phyloP scores from a whole-genome alignment of 2,888 invertebrate species.

The Noctua pronuba region DNA sequence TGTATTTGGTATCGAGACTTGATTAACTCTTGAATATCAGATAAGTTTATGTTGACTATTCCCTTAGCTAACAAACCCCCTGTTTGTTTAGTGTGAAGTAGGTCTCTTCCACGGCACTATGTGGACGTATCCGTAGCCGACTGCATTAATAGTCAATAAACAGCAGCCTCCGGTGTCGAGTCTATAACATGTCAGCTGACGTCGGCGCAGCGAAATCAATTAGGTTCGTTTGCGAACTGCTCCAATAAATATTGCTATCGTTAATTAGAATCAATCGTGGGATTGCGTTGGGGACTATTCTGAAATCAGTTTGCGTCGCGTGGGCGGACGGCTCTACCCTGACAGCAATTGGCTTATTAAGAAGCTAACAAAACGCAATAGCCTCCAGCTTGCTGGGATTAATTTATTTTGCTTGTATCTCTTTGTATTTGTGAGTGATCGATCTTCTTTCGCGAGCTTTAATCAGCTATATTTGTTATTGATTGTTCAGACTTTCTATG shows the following conservation, averaged over 20 bases:
- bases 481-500: slow-evolving; percentile 42
- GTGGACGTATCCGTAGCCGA: slow-evolving; percentile 60
- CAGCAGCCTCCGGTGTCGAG: slow-evolving; percentile 71
- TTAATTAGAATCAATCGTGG: slow-evolving; percentile 90
- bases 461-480: slow-evolving; percentile 59
- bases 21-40: slow-evolving; percentile 18
- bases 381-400: slow-evolving; percentile 73
- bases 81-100: slow-evolving; percentile 11
- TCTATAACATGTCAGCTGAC: slow-evolving; percentile 73
- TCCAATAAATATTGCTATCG: slow-evolving; percentile 89
- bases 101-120: slow-evolving; percentile 29
- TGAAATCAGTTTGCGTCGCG: slow-evolving; percentile 83
- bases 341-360: slow-evolving; percentile 87
- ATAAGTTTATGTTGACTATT: slow-evolving; percentile 8
- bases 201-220: slow-evolving; percentile 85
- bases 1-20: background rate
- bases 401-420: slow-evolving; percentile 76
- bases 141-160: slow-evolving; percentile 77
- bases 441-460: slow-evolving; percentile 70
- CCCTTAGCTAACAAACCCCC: background rate
- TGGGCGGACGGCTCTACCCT: slow-evolving; percentile 79
- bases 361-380: slow-evolving; percentile 82
- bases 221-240: slow-evolving; percentile 88
- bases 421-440: slow-evolving; percentile 73
- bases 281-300: slow-evolving; percentile 85